Evolutionary conservation across 2,888 invertebrate genomes (phyloP).

Genomic region (Tenthredo livida): DNA sequence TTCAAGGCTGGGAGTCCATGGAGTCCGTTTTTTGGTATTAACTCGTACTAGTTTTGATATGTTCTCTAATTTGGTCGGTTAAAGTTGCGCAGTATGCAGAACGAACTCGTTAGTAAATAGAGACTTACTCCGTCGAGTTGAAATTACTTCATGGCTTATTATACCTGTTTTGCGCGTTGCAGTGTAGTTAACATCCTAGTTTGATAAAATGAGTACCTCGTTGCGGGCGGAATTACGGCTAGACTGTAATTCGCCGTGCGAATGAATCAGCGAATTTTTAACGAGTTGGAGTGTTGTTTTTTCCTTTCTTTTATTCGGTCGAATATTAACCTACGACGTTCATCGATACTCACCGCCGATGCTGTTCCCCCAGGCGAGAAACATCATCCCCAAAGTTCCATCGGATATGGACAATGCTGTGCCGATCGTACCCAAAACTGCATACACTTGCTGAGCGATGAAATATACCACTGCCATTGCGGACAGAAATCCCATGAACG

Average conservation of each 20-base stretch:
- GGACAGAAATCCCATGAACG: slow-evolving; percentile 81
- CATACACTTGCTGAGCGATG: slow-evolving; percentile 83
- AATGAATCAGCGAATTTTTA: slow-evolving; percentile 39
- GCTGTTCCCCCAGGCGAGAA: slow-evolving; percentile 85
- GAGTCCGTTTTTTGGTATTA: neutral
- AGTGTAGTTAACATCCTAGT: neutral
- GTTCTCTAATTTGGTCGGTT: neutral
- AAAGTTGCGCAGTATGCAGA: neutral
- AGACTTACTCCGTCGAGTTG: slow-evolving; percentile 18
- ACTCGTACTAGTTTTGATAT: neutral
- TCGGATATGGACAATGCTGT: slow-evolving; percentile 81
- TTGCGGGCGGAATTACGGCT: neutral
- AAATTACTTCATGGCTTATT: slow-evolving; percentile 34
- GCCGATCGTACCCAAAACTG: slow-evolving; percentile 80
- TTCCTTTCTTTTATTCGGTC: neutral
- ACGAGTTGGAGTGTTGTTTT: neutral
- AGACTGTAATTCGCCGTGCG: neutral
- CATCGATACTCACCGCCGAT: slow-evolving; percentile 77
- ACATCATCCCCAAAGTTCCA: slow-evolving; percentile 83
- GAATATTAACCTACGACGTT: slow-evolving; percentile 58
- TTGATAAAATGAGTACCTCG: slow-evolving; percentile 19
- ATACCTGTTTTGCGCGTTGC: slow-evolving; percentile 7
- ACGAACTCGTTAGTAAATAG: slow-evolving; percentile 22
- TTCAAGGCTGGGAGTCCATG: neutral
- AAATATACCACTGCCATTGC: slow-evolving; percentile 82